Evolutionary conservation across 2,113 vertebrate species (phyloP).

Genomic region (Pluvianellus socialis): DNA sequence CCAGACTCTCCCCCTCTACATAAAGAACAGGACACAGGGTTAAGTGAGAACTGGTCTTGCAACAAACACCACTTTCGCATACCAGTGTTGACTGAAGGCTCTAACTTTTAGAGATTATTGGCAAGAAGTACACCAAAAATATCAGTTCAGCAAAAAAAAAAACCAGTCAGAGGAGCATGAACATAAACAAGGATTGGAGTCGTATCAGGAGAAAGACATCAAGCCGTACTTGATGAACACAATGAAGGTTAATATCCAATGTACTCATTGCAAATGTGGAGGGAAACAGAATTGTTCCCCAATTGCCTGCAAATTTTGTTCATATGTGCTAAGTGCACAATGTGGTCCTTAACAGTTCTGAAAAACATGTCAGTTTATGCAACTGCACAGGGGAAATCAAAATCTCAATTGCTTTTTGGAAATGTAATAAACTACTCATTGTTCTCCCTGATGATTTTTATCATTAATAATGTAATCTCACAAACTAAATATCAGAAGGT

Average conservation of each 20-base stretch:
- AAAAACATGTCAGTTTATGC: not conserved
- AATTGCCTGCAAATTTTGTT: not conserved
- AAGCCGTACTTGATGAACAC: not conserved
- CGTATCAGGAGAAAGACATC: not conserved
- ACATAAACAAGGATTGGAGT: not conserved
- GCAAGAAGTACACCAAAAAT: not conserved
- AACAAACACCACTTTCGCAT: not conserved
- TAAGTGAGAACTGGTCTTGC: not conserved
- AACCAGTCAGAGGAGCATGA: not conserved
- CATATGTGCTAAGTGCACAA: not conserved
- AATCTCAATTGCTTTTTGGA: not conserved
- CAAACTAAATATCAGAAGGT: conserved; percentile 37
- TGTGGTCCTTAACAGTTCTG: not conserved
- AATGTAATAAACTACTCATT: conserved; percentile 8
- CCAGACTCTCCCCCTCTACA: not conserved
- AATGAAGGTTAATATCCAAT: not conserved
- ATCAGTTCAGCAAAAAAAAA: not conserved
- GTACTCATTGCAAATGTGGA: not conserved
- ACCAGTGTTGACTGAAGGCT: not conserved
- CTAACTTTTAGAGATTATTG: not conserved
- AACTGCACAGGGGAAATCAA: not conserved
- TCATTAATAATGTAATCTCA: conserved; percentile 18
- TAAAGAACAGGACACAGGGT: not conserved
- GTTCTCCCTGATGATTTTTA: conserved; percentile 32
- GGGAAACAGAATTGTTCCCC: not conserved